Evolutionary conservation across 35 echinoderm and acorn worm genomes (phyloP).

Genomic region (Heliocidaris tuberculata): DNA sequence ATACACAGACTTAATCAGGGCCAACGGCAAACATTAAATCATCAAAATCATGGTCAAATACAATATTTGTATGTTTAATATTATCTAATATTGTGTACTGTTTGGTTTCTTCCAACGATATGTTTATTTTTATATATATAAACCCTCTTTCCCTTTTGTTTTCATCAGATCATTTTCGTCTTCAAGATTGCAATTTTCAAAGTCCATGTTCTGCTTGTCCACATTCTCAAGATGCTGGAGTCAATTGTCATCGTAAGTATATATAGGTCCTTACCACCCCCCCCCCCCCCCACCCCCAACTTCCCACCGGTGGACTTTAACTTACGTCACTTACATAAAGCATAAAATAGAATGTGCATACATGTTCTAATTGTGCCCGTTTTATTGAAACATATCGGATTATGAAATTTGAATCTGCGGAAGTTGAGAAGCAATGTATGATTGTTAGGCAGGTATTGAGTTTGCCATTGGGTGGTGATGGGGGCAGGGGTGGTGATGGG

Average conservation of each 20-base stretch:
- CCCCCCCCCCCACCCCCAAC: too few relatives aligned
- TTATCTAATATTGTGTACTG: too few relatives aligned
- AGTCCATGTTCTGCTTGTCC: neutral
- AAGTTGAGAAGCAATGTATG: neutral
- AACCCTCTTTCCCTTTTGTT: neutral
- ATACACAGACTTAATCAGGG: too few relatives aligned
- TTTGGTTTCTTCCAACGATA: too few relatives aligned
- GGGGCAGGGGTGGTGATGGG: too few relatives aligned
- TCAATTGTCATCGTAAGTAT: conserved; percentile 11
- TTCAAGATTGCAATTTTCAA: neutral
- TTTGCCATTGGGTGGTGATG: too few relatives aligned
- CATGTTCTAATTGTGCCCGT: neutral
- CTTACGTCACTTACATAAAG: neutral
- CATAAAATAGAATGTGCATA: neutral
- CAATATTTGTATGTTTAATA: too few relatives aligned
- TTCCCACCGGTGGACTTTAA: neutral
- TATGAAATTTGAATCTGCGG: neutral
- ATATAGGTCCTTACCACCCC: neutral
- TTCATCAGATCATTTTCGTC: neutral
- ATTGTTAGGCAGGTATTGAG: too few relatives aligned
- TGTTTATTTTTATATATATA: too few relatives aligned
- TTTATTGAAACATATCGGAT: neutral
- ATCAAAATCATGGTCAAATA: too few relatives aligned
- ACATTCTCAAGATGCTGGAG: conserved; percentile 30
- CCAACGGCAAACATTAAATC: too few relatives aligned